Percentiles rank a stretch among this genome's conserved stretches.
Conservation (phyloP, 2,113 vertebrate species). For the Ceyx melanurus region DNA sequence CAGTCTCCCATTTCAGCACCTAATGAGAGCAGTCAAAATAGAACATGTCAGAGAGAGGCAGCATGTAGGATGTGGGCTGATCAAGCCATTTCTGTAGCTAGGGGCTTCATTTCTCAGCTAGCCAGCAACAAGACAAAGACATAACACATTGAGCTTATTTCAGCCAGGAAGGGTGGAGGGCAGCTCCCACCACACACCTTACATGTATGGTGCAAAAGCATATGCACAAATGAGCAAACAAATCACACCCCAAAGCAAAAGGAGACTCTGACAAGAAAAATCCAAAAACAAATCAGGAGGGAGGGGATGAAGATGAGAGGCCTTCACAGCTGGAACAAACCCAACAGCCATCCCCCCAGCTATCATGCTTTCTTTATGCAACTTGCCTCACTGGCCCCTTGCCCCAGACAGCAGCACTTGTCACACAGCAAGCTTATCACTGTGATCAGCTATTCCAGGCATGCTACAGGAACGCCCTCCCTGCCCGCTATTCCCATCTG, state of each 20-base stretch:
- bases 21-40: background rate
- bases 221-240: background rate
- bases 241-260: background rate
- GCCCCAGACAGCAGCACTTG: background rate
- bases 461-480: background rate
- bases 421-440: background rate
- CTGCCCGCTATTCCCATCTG: background rate
- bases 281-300: background rate
- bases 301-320: background rate
- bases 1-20: background rate
- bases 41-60: background rate
- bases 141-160: background rate
- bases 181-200: background rate
- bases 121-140: background rate
- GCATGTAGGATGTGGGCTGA: background rate
- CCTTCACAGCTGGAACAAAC: background rate
- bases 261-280: background rate
- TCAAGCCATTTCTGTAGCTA: background rate
- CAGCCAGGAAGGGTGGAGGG: background rate
- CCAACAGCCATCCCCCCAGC: background rate
- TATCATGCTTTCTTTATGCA: background rate
- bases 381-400: background rate
- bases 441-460: background rate
- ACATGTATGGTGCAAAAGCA: background rate
- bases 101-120: background rate